Evolutionary conservation across 2,797 vertebrate genomes (phyloP).

Genomic region (Smutsia gigantea): DNA sequence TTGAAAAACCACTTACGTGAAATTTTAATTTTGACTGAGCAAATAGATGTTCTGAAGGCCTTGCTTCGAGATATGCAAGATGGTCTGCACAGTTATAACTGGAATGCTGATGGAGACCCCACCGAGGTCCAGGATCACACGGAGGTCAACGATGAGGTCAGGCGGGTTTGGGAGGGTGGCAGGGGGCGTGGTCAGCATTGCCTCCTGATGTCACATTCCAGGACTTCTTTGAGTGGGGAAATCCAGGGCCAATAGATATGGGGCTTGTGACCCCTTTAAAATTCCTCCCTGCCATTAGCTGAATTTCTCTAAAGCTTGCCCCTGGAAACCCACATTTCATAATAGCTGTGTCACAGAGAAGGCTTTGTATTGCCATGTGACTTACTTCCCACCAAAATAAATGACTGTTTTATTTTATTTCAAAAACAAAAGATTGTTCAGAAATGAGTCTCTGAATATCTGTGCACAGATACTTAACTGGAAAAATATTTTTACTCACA

Average conservation of each 20-base stretch:
- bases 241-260: accelerated
- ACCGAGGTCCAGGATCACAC: not conserved
- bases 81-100: not conserved
- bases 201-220: no score
- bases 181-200: not conserved
- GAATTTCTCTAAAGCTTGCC: not conserved
- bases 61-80: constrained; percentile 55
- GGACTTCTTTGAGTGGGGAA: no score
- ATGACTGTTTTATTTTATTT: not conserved
- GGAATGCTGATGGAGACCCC: not conserved
- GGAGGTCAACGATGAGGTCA: constrained; percentile 51
- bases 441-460: not conserved
- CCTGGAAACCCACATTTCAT: not conserved
- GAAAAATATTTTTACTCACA: not conserved
- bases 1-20: constrained; percentile 74
- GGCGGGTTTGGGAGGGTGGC: not conserved
- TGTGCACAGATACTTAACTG: not conserved
- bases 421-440: not conserved
- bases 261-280: not conserved
- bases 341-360: not conserved
- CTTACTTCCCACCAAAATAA: not conserved
- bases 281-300: not conserved
- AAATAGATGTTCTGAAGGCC: constrained; percentile 71
- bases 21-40: constrained; percentile 66
- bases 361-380: no score